phyloP scores from a whole-genome alignment of 2,113 vertebrate species.

The Ranitomeya imitator region DNA sequence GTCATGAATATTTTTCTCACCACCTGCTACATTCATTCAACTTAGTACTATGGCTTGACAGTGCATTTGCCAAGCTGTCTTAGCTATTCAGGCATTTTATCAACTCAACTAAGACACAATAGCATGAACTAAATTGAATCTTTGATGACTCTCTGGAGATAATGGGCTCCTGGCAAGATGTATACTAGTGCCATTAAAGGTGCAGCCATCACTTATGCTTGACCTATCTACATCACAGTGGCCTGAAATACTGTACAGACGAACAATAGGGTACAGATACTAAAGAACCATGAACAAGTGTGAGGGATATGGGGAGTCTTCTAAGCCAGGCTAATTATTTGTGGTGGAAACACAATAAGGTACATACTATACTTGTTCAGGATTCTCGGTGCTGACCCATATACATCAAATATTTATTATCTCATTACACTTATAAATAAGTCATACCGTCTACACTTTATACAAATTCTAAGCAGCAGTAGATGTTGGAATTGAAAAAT shows the following conservation, averaged over 20 bases:
- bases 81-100: conserved; percentile 61
- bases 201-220: conserved; percentile 51
- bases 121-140: conserved; percentile 61
- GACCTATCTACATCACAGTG: conserved; percentile 6
- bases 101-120: conserved; percentile 62
- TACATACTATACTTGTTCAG: background rate
- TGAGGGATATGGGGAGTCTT: background rate
- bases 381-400: background rate
- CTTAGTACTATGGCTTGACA: conserved; percentile 60
- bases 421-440: background rate
- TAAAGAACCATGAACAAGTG: background rate
- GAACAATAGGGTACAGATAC: background rate
- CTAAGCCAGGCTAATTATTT: background rate
- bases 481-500: background rate
- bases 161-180: conserved; percentile 56
- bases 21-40: conserved; percentile 54
- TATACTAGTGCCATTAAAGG: conserved; percentile 44
- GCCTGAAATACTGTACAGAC: background rate
- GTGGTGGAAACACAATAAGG: background rate
- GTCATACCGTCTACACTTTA: too few relatives aligned
- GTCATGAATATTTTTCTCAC: conserved; percentile 47
- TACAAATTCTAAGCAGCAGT: background rate
- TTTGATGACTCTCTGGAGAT: conserved; percentile 61
- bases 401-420: background rate
- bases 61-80: conserved; percentile 61